Base-by-base conservation (phyloP, 2,113 vertebrate genomes). In the Barnardius zonarius region DNA sequence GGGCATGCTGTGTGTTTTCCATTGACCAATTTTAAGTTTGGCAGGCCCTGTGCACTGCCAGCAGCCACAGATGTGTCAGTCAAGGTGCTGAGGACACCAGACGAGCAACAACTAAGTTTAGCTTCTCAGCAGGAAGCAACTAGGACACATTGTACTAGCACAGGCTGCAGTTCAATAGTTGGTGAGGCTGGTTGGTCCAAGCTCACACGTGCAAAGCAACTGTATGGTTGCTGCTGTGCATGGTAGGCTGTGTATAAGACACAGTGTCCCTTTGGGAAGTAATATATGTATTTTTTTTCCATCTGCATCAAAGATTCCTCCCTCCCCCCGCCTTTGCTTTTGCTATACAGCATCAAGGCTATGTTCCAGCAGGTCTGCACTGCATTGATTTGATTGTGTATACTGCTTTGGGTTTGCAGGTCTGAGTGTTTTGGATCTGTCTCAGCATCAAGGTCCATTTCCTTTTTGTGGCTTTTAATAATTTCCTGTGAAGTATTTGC, bases 41-140 rank as follows among this genome's bases (percentile, higher is more conserved):
- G 77, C 74, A 87, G 59, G 11, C 72, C 80, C 75, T 44, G 48
- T 33, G 70, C 37, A 3, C 86, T 81, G 86, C 92, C 90, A 94
- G 96, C 64, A 93, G 88, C 78, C 94, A 30, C 91, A 83, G 94
- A 92, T 1, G 0, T 91, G 61, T 93, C 86, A 91, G 57, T 80
- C 59, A 74, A 96, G 94, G 94, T 94, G 85, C 88, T 92, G 90
- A 94, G 92, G 93, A 91, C 86, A 92, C 90, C 95, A 94, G 88
- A 88, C 2, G 16, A 95, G 90, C 90, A 83, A 41, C 52, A 43
- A 75, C 91, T 96, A 95, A 95, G 86, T 96, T 97, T 96, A 96
- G 95, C 86, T 72, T 2, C 94, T 70, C 91, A 52, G 84, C 92
- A 95, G 95, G 92, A 95, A 96, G 89, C 78, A 81, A 83, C 82